phyloP scores from a whole-genome alignment of 2,797 vertebrate genomes.

The Sandelia bainsii region DNA sequence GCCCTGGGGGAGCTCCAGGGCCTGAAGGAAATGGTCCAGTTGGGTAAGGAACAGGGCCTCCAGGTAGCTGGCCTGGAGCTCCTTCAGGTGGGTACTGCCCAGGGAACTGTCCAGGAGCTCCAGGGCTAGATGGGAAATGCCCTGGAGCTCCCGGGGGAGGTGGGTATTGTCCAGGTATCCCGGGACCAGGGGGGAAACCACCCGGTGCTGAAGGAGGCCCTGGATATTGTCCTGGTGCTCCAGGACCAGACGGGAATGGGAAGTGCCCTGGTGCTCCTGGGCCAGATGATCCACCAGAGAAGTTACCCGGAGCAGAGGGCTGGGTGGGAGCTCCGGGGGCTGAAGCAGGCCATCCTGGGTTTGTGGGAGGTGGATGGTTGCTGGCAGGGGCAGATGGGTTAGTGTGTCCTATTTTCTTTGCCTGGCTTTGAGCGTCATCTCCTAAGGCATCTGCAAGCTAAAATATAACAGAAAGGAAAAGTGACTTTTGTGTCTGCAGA shows the following conservation, averaged over 20 bases:
- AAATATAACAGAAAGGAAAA: slow-evolving; percentile 46
- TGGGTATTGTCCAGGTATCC: slow-evolving; percentile 82
- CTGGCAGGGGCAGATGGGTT: slow-evolving; percentile 82
- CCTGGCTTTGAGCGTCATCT: slow-evolving; percentile 87
- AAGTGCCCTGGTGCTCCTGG: slow-evolving; percentile 82
- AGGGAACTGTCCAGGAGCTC: slow-evolving; percentile 81
- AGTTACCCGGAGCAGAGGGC: slow-evolving; percentile 79
- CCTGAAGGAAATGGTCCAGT: slow-evolving; percentile 82
- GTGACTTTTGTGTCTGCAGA: slow-evolving; percentile 5
- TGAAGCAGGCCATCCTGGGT: slow-evolving; percentile 84
- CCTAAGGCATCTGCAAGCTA: slow-evolving; percentile 94
- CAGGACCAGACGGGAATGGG: slow-evolving; percentile 79
- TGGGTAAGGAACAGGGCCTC: slow-evolving; percentile 77
- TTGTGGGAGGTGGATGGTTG: slow-evolving; percentile 68
- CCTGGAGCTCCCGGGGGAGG: slow-evolving; percentile 81
- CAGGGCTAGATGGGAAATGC: slow-evolving; percentile 81
- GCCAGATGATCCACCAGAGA: slow-evolving; percentile 71
- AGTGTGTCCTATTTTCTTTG: slow-evolving; percentile 84
- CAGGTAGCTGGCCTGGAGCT: slow-evolving; percentile 83
- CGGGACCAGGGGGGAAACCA: slow-evolving; percentile 79
- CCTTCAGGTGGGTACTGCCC: slow-evolving; percentile 80
- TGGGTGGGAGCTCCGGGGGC: slow-evolving; percentile 85
- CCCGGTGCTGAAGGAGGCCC: slow-evolving; percentile 79
- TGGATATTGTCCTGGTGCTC: slow-evolving; percentile 81
- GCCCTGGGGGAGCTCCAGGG: slow-evolving; percentile 83